Percentiles rank a stretch among this genome's conserved stretches.
phyloP scores from a whole-genome alignment of 37 sponge, comb jelly and placozoan species.

The Spongilla lacustris region DNA sequence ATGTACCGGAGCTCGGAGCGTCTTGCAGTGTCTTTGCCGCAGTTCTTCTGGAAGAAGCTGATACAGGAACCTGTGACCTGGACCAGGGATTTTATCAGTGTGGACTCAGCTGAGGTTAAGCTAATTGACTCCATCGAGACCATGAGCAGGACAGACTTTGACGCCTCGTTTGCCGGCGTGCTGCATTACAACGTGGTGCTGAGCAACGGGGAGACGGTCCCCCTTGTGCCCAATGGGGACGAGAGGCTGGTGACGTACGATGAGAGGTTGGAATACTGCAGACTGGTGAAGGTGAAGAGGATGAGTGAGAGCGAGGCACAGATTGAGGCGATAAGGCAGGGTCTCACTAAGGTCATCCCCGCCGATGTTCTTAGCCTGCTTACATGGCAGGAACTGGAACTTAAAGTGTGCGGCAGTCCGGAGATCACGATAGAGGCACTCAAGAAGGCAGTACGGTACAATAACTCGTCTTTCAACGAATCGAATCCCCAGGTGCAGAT shows the following conservation, averaged over 20 bases:
- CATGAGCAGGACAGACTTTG: constrained; percentile 74
- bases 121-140: constrained; percentile 80
- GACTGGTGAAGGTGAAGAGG: constrained; percentile 64
- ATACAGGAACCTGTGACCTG: constrained; percentile 85
- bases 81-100: constrained; percentile 81
- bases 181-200: constrained; percentile 80
- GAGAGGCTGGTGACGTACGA: constrained; percentile 67
- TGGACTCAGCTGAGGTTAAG: constrained; percentile 86
- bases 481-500: constrained; percentile 57
- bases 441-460: constrained; percentile 69
- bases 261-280: constrained; percentile 71
- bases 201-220: constrained; percentile 70
- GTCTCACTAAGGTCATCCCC: constrained; percentile 74
- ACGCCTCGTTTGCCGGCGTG: constrained; percentile 59
- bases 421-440: constrained; percentile 78
- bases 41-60: constrained; percentile 93
- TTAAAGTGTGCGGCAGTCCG: constrained; percentile 87
- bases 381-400: constrained; percentile 91
- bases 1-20: constrained; percentile 80
- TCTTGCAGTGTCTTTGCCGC: constrained; percentile 84
- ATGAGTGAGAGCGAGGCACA: constrained; percentile 79
- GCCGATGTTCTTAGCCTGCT: constrained; percentile 73
- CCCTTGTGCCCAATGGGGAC: constrained; percentile 47
- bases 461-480: constrained; percentile 33
- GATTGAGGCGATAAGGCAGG: constrained; percentile 65